Percentiles rank a stretch among this genome's conserved stretches.
Conservation (phyloP, 1,140 invertebrate species). For the Thereuonema tuberculata region DNA sequence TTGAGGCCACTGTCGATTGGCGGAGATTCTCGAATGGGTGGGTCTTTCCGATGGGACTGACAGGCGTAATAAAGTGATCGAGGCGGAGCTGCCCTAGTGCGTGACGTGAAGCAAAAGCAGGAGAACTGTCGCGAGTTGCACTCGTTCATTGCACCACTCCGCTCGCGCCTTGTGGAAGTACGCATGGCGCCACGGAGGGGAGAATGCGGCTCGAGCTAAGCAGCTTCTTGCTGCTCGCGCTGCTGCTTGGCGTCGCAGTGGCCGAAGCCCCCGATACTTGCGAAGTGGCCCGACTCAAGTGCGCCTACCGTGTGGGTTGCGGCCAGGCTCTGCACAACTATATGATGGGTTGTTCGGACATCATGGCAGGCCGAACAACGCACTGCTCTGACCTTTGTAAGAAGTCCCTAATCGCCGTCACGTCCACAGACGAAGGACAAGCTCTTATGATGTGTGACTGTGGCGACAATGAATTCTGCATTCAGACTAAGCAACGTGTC, state of each 20-base stretch:
- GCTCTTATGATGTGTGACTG: conserved; percentile 59
- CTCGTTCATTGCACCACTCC: too few relatives aligned
- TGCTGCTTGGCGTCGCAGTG: conserved; percentile 2
- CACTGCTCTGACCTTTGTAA: conserved; percentile 53
- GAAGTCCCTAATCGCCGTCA: conserved; percentile 57
- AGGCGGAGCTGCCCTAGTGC: too few relatives aligned
- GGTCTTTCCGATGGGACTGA: too few relatives aligned
- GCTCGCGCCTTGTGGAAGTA: too few relatives aligned
- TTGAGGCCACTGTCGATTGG: too few relatives aligned
- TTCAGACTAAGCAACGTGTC: conserved; percentile 46
- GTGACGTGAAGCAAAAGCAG: too few relatives aligned
- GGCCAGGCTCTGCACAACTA: conserved; percentile 56
- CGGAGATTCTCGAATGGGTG: too few relatives aligned
- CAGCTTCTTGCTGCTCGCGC: not conserved
- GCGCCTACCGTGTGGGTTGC: conserved; percentile 55
- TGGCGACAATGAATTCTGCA: conserved; percentile 45
- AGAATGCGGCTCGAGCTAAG: too few relatives aligned
- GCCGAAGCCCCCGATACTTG: conserved; percentile 36
- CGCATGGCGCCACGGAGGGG: too few relatives aligned
- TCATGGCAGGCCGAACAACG: conserved; percentile 34
- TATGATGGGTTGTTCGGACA: conserved; percentile 49
- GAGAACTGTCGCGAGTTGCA: too few relatives aligned
- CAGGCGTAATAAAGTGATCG: too few relatives aligned
- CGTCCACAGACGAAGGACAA: conserved; percentile 59
- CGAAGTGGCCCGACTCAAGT: conserved; percentile 50